Base-by-base conservation (phyloP, 2,888 invertebrate genomes). In the Adelphocoris suturalis region DNA sequence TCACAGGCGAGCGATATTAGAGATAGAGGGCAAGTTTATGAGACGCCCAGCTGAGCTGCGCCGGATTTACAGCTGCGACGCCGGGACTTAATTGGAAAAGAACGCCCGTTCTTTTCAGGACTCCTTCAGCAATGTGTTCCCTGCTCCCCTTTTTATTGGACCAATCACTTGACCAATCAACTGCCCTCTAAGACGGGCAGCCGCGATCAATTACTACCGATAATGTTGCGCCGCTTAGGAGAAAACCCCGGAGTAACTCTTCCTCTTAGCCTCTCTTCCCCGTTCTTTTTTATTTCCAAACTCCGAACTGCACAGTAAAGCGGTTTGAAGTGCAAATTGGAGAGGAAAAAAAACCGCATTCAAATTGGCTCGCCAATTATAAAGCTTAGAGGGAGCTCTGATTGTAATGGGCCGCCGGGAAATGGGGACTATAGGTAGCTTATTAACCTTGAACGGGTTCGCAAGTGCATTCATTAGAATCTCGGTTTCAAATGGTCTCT, bases 31-130 rank as follows among this genome's bases (percentile, higher is more conserved):
- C 68, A 23, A 23, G 5, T 68, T 68, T 68, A 68, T 23, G 68
- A 68, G 68, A 19, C 68, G 68, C 19, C 13, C 68, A 23, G 11
- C 68, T 68, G 68, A 23, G 68, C 23, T 23, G 68, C 52, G 82
- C 52, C 82, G 52, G 82, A 82, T 82, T 82, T 82, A 82, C 82
- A 82, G 52, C 52, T 48, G 52, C 52, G 82, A 82, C 82, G 52
- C 82, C 7, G 82, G 27, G 52, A 52, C 23, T 82, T 82, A 82
- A 82, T 82, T 82, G 82, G 82, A 68, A 37, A 68, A 68, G 68
- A 68, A 68, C 68, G 68, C 68, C 27, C 68, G 68, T 23, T 68
- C 19, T 23, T 68, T 68, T 68, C 68, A 11, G 19, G 23, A 68
- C 68, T 68, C 13, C 68, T 37, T 68, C 68, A 68, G 27, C 68